Base-by-base conservation (phyloP, 1,140 invertebrate species). In the Zophobas atratus region DNA sequence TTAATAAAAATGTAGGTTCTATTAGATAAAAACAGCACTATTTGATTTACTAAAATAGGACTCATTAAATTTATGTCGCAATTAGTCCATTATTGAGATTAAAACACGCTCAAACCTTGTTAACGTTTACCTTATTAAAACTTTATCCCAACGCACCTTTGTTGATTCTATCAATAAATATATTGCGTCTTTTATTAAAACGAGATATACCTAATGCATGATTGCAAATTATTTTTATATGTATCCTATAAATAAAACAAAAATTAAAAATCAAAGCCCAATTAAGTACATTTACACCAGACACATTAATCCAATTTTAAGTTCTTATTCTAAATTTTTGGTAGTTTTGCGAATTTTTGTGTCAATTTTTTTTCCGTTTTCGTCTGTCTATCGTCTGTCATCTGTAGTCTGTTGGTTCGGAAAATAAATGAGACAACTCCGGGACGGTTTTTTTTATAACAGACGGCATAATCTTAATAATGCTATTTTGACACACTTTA, bases 31-130 rank as follows among this genome's bases (percentile, higher is more conserved):
- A 1, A 32, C 32, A 32, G 6, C 20, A 33, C 1, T 55, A 4
- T 55, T 32, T 55, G 53, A 55, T 55, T 55, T 4, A 6, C 32
- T 6, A 55, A 55, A 55, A 55, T 55, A 55, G 53, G 20, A 20
- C 20, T 55, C 53, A 34, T 34, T 55, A 55, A 55, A 20, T 55
- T 55, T 55, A 20, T 20, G 20, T 55, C 35, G 36, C 56, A 67
- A 43, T 67, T 43, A 67, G 39, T 67, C 60, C 60, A 67, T 67
- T 67, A 67, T 67, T 20, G 39, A 67, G 60, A 67, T 67, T 67
- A 67, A 67, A 67, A 60, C 60, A 67, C 60, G 60, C 60, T 43
- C 39, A 5, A 43, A 67, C n/a, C 33, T 39, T 43, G 39, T 67
- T 6, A 38, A 63, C 34, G 38, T 6, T 6, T 43, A 67, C 60